A percentile compares a stretch with the other conserved stretches of the same genome.
Conservation (phyloP, 2,888 invertebrate species). For the Oscheius myriophilus region DNA sequence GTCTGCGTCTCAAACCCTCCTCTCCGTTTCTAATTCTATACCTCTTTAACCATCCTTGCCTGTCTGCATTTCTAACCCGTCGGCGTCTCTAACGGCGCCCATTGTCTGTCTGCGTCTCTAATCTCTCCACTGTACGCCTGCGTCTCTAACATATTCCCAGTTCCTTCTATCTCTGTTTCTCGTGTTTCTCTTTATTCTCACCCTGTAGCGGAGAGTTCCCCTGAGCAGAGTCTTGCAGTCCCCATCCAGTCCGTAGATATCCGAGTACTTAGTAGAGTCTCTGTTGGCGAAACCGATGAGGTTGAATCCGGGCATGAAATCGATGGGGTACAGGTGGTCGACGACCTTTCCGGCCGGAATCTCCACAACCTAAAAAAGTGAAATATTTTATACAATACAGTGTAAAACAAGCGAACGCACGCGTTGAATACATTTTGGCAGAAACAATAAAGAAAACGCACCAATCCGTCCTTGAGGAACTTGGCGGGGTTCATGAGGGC, state of each 20-base stretch:
- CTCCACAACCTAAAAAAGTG: constrained; percentile 79
- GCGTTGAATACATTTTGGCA: too few relatives aligned
- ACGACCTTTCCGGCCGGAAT: constrained; percentile 88
- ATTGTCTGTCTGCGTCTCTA: too few relatives aligned
- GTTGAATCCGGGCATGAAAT: constrained; percentile 89
- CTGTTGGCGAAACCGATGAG: constrained; percentile 96
- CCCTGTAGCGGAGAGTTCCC: constrained; percentile 89
- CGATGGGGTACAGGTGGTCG: constrained; percentile 82
- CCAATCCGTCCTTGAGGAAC: constrained; percentile 84
- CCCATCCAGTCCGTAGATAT: constrained; percentile 85
- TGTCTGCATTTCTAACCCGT: too few relatives aligned
- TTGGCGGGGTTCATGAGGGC: constrained; percentile 90
- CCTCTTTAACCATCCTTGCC: too few relatives aligned
- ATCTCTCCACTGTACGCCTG: too few relatives aligned
- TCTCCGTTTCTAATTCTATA: too few relatives aligned
- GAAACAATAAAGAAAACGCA: too few relatives aligned
- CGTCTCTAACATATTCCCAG: not conserved
- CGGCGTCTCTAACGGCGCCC: too few relatives aligned
- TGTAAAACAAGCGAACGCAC: too few relatives aligned
- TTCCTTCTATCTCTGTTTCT: not conserved
- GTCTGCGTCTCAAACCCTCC: too few relatives aligned
- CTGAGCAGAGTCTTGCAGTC: constrained; percentile 84
- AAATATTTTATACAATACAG: constrained; percentile 70
- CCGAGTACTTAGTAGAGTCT: constrained; percentile 88
- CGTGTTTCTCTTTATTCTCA: constrained; percentile 41